Percentiles rank a stretch among this genome's conserved stretches.
phyloP scores from a whole-genome alignment of 2,888 invertebrate genomes.

The Apocheima hispidaria region DNA sequence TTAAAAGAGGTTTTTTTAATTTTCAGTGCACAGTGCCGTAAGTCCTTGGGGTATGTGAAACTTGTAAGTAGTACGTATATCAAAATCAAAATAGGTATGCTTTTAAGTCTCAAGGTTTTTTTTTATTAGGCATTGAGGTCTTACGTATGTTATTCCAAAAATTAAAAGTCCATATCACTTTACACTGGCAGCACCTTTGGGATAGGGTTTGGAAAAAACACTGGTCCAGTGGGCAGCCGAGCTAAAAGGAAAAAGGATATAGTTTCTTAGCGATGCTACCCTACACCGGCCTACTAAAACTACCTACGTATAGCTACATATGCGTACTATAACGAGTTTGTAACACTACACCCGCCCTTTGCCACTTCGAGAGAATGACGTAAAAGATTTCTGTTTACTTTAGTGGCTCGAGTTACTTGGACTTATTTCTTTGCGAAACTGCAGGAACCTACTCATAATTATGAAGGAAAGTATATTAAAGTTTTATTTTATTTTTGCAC shows the following conservation, averaged over 20 bases:
- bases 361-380: slow-evolving; percentile 34
- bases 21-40: too few relatives aligned
- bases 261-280: slow-evolving; percentile 58
- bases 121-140: too few relatives aligned
- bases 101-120: too few relatives aligned
- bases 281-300: slow-evolving; percentile 41
- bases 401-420: slow-evolving; percentile 7
- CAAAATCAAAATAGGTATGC: too few relatives aligned
- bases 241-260: slow-evolving; percentile 59
- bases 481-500: too few relatives aligned
- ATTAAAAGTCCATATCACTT: background rate
- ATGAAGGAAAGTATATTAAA: too few relatives aligned
- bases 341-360: slow-evolving; percentile 39
- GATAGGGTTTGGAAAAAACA: slow-evolving; percentile 58
- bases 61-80: too few relatives aligned
- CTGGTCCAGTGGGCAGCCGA: slow-evolving; percentile 46
- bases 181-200: slow-evolving; percentile 6
- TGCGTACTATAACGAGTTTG: slow-evolving; percentile 33
- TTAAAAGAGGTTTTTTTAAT: too few relatives aligned
- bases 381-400: slow-evolving; percentile 38
- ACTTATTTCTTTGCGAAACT: slow-evolving; percentile 9
- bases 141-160: too few relatives aligned
- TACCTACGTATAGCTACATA: slow-evolving; percentile 1
- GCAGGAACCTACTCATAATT: too few relatives aligned
- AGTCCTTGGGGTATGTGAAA: too few relatives aligned